These are phyloP conservation scores for Heterocephalus glaber DNA, from an alignment of 2,113 vertebrate species.

Conservation along the genomic window DNA sequence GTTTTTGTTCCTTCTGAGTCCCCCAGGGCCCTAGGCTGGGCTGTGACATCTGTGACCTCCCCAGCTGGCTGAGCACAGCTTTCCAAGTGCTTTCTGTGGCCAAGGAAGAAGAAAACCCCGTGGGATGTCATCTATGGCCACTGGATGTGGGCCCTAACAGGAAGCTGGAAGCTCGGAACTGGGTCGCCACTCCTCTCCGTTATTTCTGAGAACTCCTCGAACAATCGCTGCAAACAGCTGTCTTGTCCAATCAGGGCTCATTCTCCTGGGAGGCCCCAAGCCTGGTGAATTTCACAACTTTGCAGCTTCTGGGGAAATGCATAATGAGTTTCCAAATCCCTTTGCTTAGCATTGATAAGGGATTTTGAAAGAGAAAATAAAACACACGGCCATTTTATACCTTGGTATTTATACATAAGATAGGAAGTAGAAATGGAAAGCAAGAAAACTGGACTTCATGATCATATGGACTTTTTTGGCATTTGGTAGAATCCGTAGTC, in stretches of 20 bases:
- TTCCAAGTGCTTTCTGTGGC: neutral
- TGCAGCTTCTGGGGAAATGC: conserved; percentile 60
- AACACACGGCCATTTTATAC: conserved; percentile 26
- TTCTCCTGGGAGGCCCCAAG: conserved; percentile 26
- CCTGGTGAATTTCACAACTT: conserved; percentile 55
- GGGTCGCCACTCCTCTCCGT: too few relatives aligned
- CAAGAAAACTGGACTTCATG: neutral
- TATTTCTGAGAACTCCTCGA: conserved; percentile 47
- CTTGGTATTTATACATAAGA: conserved; percentile 35
- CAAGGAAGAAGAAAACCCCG: neutral
- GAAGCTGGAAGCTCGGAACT: too few relatives aligned
- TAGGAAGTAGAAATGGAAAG: neutral
- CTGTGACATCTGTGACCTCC: neutral
- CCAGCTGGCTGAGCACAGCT: neutral
- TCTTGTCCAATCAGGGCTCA: neutral
- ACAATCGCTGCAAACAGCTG: conserved; percentile 29
- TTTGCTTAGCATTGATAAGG: conserved; percentile 33
- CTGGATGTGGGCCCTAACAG: neutral
- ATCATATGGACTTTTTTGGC: neutral
- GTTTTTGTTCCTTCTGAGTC: neutral
- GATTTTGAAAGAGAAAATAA: conserved; percentile 72
- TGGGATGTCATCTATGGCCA: neutral
- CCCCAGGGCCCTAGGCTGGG: neutral
- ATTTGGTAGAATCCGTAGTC: neutral
- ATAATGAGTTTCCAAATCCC: conserved; percentile 27